Conservation (phyloP, 2,888 invertebrate genomes). For the Agrotis exclamationis region DNA sequence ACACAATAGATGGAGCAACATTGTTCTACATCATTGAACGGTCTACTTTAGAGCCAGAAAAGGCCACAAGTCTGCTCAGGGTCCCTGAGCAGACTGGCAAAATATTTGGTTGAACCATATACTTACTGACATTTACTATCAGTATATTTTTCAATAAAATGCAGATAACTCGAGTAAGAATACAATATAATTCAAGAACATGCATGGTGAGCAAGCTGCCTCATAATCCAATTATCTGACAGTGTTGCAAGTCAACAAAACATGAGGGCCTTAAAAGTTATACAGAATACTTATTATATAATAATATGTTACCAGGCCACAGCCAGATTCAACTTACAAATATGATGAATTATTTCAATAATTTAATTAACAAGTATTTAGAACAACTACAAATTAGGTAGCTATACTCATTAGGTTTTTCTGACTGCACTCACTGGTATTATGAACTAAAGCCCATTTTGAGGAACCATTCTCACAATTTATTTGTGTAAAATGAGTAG, state of each 20-base stretch:
- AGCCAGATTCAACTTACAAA: constrained; percentile 1
- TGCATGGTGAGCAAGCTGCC: constrained; percentile 16
- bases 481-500: too few relatives aligned
- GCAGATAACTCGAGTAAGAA: neutral
- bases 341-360: neutral
- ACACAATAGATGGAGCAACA: too few relatives aligned
- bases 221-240: constrained; percentile 25
- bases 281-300: constrained; percentile 21
- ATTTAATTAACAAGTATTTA: neutral
- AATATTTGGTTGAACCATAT: neutral
- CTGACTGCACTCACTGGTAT: neutral
- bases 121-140: too few relatives aligned
- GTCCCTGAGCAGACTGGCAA: too few relatives aligned
- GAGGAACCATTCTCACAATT: constrained; percentile 1
- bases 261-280: neutral
- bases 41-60: too few relatives aligned
- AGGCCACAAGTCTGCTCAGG: too few relatives aligned
- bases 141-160: constrained; percentile 34
- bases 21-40: too few relatives aligned
- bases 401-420: neutral
- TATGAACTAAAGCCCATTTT: neutral
- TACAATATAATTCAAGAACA: constrained; percentile 22
- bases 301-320: constrained; percentile 1
- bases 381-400: neutral
- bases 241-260: constrained; percentile 14